Percentiles rank a stretch among this genome's conserved stretches.
phyloP scores from a whole-genome alignment of 2,113 vertebrate species.

The Atractosteus spatula region DNA sequence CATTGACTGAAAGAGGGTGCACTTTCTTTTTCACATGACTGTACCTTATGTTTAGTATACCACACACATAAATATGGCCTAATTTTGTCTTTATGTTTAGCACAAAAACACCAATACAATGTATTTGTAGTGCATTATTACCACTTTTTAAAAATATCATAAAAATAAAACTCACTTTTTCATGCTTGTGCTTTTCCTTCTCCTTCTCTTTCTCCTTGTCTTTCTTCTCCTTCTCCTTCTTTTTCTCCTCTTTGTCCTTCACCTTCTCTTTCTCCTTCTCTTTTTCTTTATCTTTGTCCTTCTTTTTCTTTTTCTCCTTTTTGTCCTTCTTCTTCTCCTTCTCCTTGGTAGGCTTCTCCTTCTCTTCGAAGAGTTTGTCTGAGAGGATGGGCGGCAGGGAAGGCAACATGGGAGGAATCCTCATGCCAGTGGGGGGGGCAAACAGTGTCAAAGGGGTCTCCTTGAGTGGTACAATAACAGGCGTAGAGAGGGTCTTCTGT shows the following conservation, averaged over 20 bases:
- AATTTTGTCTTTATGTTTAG: too few relatives aligned
- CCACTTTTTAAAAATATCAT: not conserved
- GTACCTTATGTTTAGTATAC: too few relatives aligned
- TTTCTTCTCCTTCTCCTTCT: conserved; percentile 58
- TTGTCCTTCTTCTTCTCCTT: conserved; percentile 93
- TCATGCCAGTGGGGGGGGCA: conserved; percentile 70
- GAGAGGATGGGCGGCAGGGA: conserved; percentile 79
- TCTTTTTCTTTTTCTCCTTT: conserved; percentile 94
- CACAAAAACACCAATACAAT: too few relatives aligned
- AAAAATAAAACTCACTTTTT: conserved; percentile 62
- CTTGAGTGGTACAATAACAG: conserved; percentile 68
- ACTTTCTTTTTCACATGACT: too few relatives aligned
- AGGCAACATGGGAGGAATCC: conserved; percentile 76
- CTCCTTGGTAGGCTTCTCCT: conserved; percentile 85
- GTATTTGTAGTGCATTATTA: too few relatives aligned
- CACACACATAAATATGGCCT: too few relatives aligned
- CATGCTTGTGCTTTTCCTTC: conserved; percentile 77
- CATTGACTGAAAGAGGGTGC: too few relatives aligned
- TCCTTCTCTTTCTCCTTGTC: conserved; percentile 42
- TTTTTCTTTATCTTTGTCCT: conserved; percentile 67
- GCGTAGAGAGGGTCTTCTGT: conserved; percentile 59
- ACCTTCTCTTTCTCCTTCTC: conserved; percentile 67
- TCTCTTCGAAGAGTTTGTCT: conserved; percentile 77
- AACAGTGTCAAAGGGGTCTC: conserved; percentile 76
- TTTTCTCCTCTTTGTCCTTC: conserved; percentile 65